These are phyloP conservation scores for Pyrocoelia pectoralis DNA, from an alignment of 2,888 invertebrate genomes.

Conservation along the genomic window DNA sequence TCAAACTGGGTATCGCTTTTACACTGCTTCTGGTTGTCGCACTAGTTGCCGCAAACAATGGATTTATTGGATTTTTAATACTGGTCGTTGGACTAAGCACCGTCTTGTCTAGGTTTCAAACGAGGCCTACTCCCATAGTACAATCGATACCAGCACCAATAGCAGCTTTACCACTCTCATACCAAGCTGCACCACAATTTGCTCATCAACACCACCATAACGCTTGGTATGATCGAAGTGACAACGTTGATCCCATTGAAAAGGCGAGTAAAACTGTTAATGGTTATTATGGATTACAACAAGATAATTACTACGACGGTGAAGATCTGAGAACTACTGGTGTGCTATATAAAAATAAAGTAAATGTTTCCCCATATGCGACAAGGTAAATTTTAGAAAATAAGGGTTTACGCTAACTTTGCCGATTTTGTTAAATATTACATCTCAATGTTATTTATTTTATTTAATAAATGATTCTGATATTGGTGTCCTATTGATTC, in stretches of 20 bases:
- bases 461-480: no score
- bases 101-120: slow-evolving; percentile 55
- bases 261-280: slow-evolving; percentile 11
- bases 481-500: no score
- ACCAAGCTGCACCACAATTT: slow-evolving; percentile 44
- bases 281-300: slow-evolving; percentile 12
- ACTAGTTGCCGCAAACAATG: slow-evolving; percentile 78
- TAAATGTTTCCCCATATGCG: not conserved
- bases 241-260: slow-evolving; percentile 19
- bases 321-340: slow-evolving; percentile 24
- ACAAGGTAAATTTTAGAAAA: not conserved
- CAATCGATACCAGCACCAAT: slow-evolving; percentile 31
- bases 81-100: slow-evolving; percentile 58
- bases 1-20: slow-evolving; percentile 78
- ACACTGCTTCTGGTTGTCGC: slow-evolving; percentile 74
- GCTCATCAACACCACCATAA: slow-evolving; percentile 22
- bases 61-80: slow-evolving; percentile 72
- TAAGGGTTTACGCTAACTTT: not conserved
- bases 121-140: slow-evolving; percentile 41
- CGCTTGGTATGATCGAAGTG: slow-evolving; percentile 39
- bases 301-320: slow-evolving; percentile 13
- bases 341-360: slow-evolving; percentile 21
- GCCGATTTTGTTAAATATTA: no score
- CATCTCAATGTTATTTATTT: no score
- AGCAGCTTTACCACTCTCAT: slow-evolving; percentile 56